Conservation (phyloP, 1,140 invertebrate species). For the Diachasmimorpha longicaudata region DNA sequence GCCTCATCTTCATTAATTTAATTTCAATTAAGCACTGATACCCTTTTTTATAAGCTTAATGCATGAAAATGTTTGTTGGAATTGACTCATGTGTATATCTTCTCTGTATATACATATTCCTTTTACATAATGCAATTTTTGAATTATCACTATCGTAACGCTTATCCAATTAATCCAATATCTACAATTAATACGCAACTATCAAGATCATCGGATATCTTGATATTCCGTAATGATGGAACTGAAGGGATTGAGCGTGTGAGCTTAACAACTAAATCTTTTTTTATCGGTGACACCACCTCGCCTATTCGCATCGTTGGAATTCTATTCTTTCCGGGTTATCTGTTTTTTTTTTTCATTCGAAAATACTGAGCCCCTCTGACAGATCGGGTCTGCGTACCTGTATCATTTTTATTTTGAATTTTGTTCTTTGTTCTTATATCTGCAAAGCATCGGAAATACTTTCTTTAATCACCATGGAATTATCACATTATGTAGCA, state of each 20-base stretch:
- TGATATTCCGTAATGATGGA: conserved; percentile 25
- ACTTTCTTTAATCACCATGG: conserved; percentile 63
- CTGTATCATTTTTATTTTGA: neutral
- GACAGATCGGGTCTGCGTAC: neutral
- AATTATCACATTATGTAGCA: conserved; percentile 61
- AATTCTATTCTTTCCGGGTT: neutral
- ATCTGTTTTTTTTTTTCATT: no score
- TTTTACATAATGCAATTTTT: neutral
- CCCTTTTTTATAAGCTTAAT: conserved; percentile 56
- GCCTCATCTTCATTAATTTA: neutral
- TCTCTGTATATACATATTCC: conserved; percentile 13
- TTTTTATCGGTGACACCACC: neutral
- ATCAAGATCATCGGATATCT: conserved; percentile 22
- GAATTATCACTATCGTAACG: conserved; percentile 6
- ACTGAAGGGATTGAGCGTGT: conserved; percentile 31
- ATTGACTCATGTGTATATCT: conserved; percentile 60
- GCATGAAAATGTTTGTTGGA: conserved; percentile 63
- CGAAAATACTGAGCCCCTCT: neutral
- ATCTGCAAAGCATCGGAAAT: conserved; percentile 51
- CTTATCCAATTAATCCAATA: conserved; percentile 5
- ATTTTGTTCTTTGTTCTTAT: neutral
- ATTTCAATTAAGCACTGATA: conserved; percentile 1
- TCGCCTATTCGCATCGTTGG: neutral
- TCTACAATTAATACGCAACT: conserved; percentile 26
- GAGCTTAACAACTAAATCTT: conserved; percentile 33